phyloP scores from a whole-genome alignment of 1,140 invertebrate genomes.

The Pseudomyrmex concolor region DNA sequence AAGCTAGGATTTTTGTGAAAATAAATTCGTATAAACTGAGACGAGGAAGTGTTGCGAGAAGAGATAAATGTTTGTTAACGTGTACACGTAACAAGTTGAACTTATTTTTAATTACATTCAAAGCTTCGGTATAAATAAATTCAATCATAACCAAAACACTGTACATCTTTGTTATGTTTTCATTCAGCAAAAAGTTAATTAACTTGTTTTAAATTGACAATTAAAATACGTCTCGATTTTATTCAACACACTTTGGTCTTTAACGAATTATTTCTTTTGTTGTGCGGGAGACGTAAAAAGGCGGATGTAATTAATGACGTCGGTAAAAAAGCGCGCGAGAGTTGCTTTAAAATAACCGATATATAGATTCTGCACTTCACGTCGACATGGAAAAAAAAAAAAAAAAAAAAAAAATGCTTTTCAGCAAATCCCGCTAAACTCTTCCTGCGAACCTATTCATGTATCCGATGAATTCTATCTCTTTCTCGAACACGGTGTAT shows the following conservation, averaged over 20 bases:
- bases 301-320: neutral
- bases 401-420: constrained; percentile 2
- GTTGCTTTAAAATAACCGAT: neutral
- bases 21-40: neutral
- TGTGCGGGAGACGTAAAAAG: neutral
- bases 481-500: neutral
- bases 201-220: too few relatives aligned
- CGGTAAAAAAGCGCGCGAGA: neutral
- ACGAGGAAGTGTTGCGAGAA: neutral
- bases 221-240: too few relatives aligned
- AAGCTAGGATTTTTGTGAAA: neutral
- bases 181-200: too few relatives aligned
- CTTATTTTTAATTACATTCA: too few relatives aligned
- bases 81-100: too few relatives aligned
- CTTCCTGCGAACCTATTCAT: neutral
- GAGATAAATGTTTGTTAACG: neutral
- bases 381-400: neutral
- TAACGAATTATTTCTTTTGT: too few relatives aligned
- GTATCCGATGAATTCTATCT: neutral
- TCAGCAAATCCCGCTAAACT: neutral
- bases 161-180: too few relatives aligned
- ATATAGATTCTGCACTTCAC: neutral
- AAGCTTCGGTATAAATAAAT: too few relatives aligned
- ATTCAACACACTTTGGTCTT: too few relatives aligned
- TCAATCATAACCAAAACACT: too few relatives aligned